Base-by-base conservation (phyloP, 2,797 vertebrate species). In the Spea hammondii region DNA sequence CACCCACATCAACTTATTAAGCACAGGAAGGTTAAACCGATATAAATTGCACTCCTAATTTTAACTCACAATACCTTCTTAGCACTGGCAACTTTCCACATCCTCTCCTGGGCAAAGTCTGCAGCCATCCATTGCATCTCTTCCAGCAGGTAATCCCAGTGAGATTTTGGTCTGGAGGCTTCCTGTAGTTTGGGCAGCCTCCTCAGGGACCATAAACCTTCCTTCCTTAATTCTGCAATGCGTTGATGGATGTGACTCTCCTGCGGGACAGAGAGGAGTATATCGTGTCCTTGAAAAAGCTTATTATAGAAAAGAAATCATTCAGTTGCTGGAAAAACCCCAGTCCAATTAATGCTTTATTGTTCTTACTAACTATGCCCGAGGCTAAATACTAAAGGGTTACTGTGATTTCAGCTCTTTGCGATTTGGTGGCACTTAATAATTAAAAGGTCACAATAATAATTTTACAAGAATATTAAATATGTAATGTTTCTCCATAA, bases 91-190 rank as follows among this genome's bases (percentile, higher is more conserved):
- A 97, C 91, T 88, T 99, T 99, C 98, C 98, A 99, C 79, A 93
- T 93, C 80, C 98, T 93, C 88, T 99, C 98, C 86, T 99, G 97
- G 57, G 97, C 96, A 81, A 99, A 99, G 85, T 99, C 98, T 1
- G 97, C 95, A 44, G 98, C 97, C 97, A 99, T 97, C 98, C 98
- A 99, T 85, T 96, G 97, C 96, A 99, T 98, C 88, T 99, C 98
- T 85, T 99, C 97, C 84, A 99, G 88, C 67, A 99, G 92, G 85
- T 98, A 99, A 88, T 99, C 97, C 98, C 98, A 99, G 13, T 99
- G 97, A 3, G 96, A 96, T 82, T 96, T 97, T 69, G 97, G 94
- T 75, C 98, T 93, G 0, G 93, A 92, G 48, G 95, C 89, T 84
- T 99, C 98, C 84, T 97, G 94, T 32, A 99, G 94, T 78, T 95